Conservation (phyloP, 2,888 invertebrate genomes). For the Myopa testacea region DNA sequence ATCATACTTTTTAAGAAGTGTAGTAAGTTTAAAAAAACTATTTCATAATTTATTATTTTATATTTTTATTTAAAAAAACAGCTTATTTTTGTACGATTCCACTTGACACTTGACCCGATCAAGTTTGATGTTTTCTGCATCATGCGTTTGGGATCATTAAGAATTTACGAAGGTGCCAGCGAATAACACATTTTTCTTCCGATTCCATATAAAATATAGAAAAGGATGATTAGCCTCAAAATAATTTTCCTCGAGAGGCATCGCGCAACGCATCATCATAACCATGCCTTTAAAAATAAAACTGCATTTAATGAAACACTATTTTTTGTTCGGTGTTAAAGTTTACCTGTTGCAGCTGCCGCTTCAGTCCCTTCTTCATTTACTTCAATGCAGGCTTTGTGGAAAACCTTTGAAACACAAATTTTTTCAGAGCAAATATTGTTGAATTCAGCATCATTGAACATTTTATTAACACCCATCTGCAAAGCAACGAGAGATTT, state of each 20-base stretch:
- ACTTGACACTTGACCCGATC: too few species aligned
- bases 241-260: constrained; percentile 51
- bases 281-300: constrained; percentile 52
- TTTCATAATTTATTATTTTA: too few species aligned
- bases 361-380: constrained; percentile 92
- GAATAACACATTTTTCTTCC: constrained; percentile 60
- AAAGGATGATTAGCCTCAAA: constrained; percentile 63
- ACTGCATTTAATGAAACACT: not conserved
- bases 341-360: constrained; percentile 85
- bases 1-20: too few species aligned
- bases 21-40: too few species aligned
- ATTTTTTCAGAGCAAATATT: constrained; percentile 72
- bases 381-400: constrained; percentile 89
- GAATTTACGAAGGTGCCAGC: constrained; percentile 62
- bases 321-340: not conserved
- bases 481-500: constrained; percentile 57
- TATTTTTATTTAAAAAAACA: too few species aligned
- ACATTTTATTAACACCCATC: constrained; percentile 80
- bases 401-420: constrained; percentile 78
- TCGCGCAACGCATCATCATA: constrained; percentile 59
- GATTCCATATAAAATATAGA: constrained; percentile 63
- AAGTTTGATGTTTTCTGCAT: too few species aligned
- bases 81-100: too few species aligned
- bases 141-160: too few species aligned
- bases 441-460: constrained; percentile 75